Evolutionary conservation across 2,888 invertebrate species (phyloP).

Genomic region (Torymus tubicola): DNA sequence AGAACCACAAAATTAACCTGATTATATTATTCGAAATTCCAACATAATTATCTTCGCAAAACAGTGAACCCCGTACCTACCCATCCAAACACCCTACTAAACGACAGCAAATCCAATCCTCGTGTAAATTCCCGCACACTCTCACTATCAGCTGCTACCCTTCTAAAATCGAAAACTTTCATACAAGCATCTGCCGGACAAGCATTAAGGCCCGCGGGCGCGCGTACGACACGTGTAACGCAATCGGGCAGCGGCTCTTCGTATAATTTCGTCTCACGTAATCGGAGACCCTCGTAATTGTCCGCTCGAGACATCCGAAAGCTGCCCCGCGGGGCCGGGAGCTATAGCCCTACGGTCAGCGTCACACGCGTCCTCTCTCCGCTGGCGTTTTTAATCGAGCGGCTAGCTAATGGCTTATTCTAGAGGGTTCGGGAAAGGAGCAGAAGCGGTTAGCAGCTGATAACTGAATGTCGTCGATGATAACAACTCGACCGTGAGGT

Average conservation of each 20-base stretch:
- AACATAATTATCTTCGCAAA: too few relatives aligned
- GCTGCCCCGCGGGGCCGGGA: slow-evolving; percentile 55
- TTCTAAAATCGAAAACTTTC: too few relatives aligned
- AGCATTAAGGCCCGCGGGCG: neutral
- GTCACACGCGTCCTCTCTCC: slow-evolving; percentile 4
- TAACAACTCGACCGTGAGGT: too few relatives aligned
- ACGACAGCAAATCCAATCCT: too few relatives aligned
- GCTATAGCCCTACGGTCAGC: slow-evolving; percentile 31
- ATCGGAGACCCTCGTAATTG: slow-evolving; percentile 54
- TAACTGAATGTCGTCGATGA: neutral
- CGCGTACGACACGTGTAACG: neutral
- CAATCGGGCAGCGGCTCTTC: slow-evolving; percentile 30
- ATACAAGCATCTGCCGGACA: too few relatives aligned
- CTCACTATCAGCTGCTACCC: too few relatives aligned
- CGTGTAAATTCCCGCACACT: too few relatives aligned
- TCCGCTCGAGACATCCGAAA: slow-evolving; percentile 64
- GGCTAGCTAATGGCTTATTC: slow-evolving; percentile 42
- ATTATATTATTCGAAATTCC: too few relatives aligned
- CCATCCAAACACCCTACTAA: too few relatives aligned
- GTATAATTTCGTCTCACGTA: slow-evolving; percentile 59
- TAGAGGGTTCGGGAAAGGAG: neutral
- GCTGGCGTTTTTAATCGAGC: slow-evolving; percentile 54
- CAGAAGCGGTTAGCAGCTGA: neutral
- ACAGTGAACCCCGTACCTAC: too few relatives aligned
- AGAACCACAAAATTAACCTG: too few relatives aligned